Conservation (phyloP, 2,797 vertebrate species). For the Anolis apletophallus region DNA sequence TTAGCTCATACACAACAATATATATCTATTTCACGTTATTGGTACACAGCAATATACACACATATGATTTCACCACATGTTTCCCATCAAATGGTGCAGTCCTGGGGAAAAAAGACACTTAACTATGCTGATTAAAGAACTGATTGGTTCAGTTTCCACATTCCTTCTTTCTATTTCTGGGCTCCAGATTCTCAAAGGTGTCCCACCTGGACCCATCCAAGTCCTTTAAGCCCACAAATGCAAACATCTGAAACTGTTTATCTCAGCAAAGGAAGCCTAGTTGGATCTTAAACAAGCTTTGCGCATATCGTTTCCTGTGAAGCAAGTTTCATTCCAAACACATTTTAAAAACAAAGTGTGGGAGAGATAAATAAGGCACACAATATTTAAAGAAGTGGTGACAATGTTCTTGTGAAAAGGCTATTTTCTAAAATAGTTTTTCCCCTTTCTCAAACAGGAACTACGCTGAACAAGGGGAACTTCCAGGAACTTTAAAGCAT, state of each 20-base stretch:
- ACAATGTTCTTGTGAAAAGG: conserved; percentile 58
- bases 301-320: conserved; percentile 62
- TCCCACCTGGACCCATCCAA: conserved; percentile 56
- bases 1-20: background rate
- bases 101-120: background rate
- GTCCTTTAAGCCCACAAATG: conserved; percentile 46
- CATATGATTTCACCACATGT: background rate
- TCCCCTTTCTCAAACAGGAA: conserved; percentile 46
- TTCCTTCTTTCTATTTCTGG: conserved; percentile 56
- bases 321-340: conserved; percentile 54
- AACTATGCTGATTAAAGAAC: background rate
- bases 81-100: background rate
- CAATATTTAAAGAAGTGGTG: conserved; percentile 71
- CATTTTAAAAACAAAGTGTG: conserved; percentile 40
- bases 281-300: conserved; percentile 55
- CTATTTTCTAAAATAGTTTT: conserved; percentile 58
- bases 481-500: conserved; percentile 64
- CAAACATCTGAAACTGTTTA: conserved; percentile 60
- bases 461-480: conserved; percentile 49
- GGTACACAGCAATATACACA: background rate
- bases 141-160: conserved; percentile 26
- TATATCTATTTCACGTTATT: background rate
- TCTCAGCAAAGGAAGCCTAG: conserved; percentile 58
- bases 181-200: conserved; percentile 30
- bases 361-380: conserved; percentile 62